These are phyloP conservation scores for Zoanthus solanderi DNA, from an alignment of 92 coral and sea anemone species.

Conservation along the genomic window DNA sequence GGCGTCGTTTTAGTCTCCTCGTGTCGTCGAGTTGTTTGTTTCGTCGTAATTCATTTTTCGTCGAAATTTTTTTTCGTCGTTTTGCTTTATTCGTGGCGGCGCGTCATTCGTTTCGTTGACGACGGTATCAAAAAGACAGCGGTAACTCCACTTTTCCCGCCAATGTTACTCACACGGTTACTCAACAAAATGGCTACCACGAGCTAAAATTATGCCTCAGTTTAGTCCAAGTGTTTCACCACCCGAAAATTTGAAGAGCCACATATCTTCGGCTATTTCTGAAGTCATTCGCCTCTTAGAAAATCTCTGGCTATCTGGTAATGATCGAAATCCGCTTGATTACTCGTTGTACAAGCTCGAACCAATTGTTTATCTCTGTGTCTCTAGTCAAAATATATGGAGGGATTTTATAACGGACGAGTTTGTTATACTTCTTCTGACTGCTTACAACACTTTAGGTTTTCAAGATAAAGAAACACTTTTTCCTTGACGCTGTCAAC, in stretches of 20 bases:
- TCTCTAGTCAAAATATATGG: conserved; percentile 37
- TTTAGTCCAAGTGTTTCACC: conserved; percentile 38
- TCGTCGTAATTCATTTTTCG: neutral
- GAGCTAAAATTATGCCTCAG: neutral
- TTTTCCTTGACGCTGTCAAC: conserved; percentile 18
- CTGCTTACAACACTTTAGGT: conserved; percentile 28
- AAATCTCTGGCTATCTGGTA: conserved; percentile 19
- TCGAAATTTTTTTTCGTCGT: too few relatives aligned
- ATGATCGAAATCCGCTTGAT: conserved; percentile 54
- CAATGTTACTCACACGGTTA: neutral
- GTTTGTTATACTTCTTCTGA: conserved; percentile 13
- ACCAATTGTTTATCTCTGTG: conserved; percentile 41
- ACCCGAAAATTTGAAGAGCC: neutral
- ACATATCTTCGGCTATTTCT: conserved; percentile 13
- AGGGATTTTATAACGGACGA: conserved; percentile 40
- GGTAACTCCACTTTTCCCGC: neutral
- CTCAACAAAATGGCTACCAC: neutral
- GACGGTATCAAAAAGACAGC: too few relatives aligned
- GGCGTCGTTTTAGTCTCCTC: neutral
- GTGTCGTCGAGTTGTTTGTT: neutral
- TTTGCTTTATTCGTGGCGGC: neutral
- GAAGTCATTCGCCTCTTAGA: conserved; percentile 49
- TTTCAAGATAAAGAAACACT: conserved; percentile 9
- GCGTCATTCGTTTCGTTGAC: neutral
- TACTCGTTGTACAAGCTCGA: conserved; percentile 53